Evolutionary conservation across 1,140 invertebrate species (phyloP).

Genomic region (Heliconius hewitsoni): DNA sequence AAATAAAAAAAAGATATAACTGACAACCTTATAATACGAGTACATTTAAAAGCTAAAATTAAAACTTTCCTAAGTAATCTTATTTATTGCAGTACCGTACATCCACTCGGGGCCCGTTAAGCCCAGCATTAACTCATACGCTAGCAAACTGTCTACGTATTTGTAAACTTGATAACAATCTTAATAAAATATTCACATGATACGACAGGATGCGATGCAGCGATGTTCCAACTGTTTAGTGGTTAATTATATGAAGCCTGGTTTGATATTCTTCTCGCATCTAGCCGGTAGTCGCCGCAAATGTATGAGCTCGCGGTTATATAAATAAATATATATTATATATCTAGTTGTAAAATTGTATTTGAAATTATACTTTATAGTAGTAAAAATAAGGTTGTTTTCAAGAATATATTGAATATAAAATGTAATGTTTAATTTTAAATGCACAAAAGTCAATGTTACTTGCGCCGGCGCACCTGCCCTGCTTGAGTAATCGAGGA

Average conservation of each 20-base stretch:
- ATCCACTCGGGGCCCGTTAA: slow-evolving; percentile 12
- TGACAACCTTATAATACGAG: too few relatives aligned
- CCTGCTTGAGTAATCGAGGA: slow-evolving; percentile 52
- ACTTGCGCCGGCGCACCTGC: slow-evolving; percentile 54
- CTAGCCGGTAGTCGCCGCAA: slow-evolving; percentile 53
- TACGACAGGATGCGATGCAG: slow-evolving; percentile 51
- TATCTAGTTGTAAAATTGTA: neutral
- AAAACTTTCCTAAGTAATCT: slow-evolving; percentile 6
- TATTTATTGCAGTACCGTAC: slow-evolving; percentile 2
- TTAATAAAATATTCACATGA: slow-evolving; percentile 51
- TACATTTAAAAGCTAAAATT: neutral
- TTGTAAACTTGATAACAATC: slow-evolving; percentile 44
- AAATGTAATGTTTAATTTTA: slow-evolving; percentile 15
- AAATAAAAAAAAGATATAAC: too few relatives aligned
- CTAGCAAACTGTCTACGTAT: slow-evolving; percentile 21
- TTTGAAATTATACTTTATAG: neutral
- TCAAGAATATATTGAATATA: slow-evolving; percentile 8
- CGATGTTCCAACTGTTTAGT: slow-evolving; percentile 48
- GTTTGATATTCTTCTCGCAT: slow-evolving; percentile 65
- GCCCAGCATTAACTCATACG: slow-evolving; percentile 22
- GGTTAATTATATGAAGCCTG: slow-evolving; percentile 47
- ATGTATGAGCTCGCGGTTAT: slow-evolving; percentile 45
- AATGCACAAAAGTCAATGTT: slow-evolving; percentile 35
- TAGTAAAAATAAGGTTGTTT: slow-evolving; percentile 20
- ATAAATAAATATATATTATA: neutral